phyloP scores from a whole-genome alignment of 2,888 invertebrate species.

The Orchestes rusci region DNA sequence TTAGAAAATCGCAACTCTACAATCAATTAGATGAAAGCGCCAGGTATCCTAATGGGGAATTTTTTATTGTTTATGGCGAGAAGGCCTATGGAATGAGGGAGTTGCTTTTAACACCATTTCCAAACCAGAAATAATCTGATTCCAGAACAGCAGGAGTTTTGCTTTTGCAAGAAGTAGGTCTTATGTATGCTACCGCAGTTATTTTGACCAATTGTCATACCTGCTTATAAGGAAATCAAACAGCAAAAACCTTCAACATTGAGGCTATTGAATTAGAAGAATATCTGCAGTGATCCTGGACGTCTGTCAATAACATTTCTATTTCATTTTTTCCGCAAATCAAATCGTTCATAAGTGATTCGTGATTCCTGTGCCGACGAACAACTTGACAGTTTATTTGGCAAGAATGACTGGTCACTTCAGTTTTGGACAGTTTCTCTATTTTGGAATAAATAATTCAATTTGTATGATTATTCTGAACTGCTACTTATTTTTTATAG shows the following conservation, averaged over 20 bases:
- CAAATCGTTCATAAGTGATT: too few relatives aligned
- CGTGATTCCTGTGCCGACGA: too few relatives aligned
- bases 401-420: too few relatives aligned
- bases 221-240: conserved; percentile 7
- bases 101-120: conserved; percentile 18
- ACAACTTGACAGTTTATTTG: too few relatives aligned
- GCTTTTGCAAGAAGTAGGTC: conserved; percentile 11
- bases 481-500: too few relatives aligned
- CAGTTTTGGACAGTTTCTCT: too few relatives aligned
- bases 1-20: conserved; percentile 22
- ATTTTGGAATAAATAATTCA: too few relatives aligned
- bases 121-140: too few relatives aligned
- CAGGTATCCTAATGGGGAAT: conserved; percentile 12
- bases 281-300: background rate
- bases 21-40: conserved; percentile 19
- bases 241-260: conserved; percentile 12
- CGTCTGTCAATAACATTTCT: too few relatives aligned
- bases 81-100: conserved; percentile 21
- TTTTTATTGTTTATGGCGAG: conserved; percentile 25
- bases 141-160: conserved; percentile 13
- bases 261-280: background rate
- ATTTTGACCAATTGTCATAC: conserved; percentile 1
- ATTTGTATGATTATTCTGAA: too few relatives aligned
- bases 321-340: too few relatives aligned
- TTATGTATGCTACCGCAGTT: conserved; percentile 1